Percentiles rank a stretch among this genome's conserved stretches.
Conservation (phyloP, 2,113 vertebrate species). For the Paratilapia polleni region DNA sequence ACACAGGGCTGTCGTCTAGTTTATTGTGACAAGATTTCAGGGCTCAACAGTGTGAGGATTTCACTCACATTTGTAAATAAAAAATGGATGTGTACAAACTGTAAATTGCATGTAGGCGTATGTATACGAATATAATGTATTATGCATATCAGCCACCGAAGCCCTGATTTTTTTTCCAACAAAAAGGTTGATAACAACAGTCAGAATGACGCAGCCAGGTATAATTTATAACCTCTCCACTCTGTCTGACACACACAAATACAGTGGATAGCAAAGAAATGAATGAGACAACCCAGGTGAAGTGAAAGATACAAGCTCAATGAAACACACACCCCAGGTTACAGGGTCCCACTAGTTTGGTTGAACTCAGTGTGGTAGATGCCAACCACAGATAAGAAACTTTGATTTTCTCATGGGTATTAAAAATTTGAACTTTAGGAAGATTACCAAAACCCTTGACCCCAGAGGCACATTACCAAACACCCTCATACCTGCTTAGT, state of each 20-base stretch:
- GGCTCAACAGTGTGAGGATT: background rate
- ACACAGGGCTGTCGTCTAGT: too few relatives aligned
- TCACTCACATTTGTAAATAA: background rate
- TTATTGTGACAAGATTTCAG: too few relatives aligned
- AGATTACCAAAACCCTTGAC: background rate
- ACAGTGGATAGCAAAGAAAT: background rate
- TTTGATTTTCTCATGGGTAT: background rate
- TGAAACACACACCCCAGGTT: background rate
- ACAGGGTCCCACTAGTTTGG: background rate
- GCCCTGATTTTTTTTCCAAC: background rate
- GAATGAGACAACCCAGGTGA: background rate
- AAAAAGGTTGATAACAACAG: background rate
- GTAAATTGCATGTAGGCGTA: background rate
- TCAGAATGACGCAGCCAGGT: background rate
- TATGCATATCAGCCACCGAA: background rate
- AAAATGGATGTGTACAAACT: background rate
- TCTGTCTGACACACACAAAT: background rate
- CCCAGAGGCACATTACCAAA: background rate
- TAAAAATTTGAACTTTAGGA: background rate
- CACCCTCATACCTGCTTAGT: background rate
- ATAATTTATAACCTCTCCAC: background rate
- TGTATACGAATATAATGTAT: too few relatives aligned
- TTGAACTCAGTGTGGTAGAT: background rate
- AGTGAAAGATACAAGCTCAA: background rate
- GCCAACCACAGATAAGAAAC: background rate